phyloP scores from a whole-genome alignment of 2,888 invertebrate species.

The Pinctada fucata region DNA sequence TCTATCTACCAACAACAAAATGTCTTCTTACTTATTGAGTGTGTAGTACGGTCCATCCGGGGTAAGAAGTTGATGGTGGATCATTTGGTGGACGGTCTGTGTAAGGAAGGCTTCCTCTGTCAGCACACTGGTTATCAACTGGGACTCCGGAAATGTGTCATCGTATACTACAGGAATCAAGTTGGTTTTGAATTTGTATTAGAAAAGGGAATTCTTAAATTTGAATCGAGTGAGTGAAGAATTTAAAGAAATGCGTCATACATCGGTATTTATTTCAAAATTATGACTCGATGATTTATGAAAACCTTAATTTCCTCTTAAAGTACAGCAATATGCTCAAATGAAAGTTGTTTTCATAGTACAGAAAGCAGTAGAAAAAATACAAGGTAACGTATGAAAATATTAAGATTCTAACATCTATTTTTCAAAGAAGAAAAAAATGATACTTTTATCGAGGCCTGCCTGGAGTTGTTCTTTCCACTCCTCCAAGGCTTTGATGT shows the following conservation, averaged over 20 bases:
- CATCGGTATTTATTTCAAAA: neutral
- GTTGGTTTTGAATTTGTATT: neutral
- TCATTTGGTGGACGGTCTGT: neutral
- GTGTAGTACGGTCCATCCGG: slow-evolving; percentile 12
- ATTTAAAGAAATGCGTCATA: too few relatives aligned
- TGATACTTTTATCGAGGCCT: neutral
- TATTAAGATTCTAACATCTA: too few relatives aligned
- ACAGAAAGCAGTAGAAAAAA: too few relatives aligned
- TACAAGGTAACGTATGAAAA: too few relatives aligned
- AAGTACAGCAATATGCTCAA: too few relatives aligned
- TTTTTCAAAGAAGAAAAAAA: too few relatives aligned
- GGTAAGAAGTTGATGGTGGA: slow-evolving; percentile 11
- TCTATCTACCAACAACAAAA: too few relatives aligned
- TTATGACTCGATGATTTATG: neutral
- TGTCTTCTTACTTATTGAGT: slow-evolving; percentile 8
- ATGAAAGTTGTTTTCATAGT: too few relatives aligned
- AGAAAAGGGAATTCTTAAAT: too few relatives aligned
- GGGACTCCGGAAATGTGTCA: neutral
- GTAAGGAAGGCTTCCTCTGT: slow-evolving; percentile 10
- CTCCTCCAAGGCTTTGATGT: slow-evolving; percentile 49
- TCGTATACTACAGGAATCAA: neutral
- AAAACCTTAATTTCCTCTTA: neutral
- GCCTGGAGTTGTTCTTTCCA: slow-evolving; percentile 47
- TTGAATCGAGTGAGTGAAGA: too few relatives aligned
- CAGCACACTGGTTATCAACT: neutral